Evolutionary conservation across 2,888 invertebrate genomes (phyloP).

Genomic region (Xestoiulus laeticollis): DNA sequence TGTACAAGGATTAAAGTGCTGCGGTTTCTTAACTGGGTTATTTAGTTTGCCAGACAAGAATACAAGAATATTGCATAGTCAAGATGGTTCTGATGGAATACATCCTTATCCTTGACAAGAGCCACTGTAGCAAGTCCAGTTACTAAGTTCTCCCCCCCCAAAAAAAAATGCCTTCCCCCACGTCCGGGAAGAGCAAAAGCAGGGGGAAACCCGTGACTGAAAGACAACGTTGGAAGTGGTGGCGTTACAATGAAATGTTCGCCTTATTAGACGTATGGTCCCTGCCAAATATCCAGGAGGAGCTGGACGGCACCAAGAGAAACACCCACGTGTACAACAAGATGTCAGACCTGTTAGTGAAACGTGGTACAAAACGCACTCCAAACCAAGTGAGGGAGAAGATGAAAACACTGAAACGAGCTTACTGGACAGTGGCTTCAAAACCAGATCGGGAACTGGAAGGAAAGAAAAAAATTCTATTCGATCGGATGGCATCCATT

Average conservation of each 20-base stretch:
- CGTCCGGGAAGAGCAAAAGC: neutral
- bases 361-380: conserved; percentile 44
- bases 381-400: conserved; percentile 47
- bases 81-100: too few species aligned
- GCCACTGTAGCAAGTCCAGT: neutral
- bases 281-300: conserved; percentile 33
- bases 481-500: conserved; percentile 35
- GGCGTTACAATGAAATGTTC: conserved; percentile 50
- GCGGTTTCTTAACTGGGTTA: too few species aligned
- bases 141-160: neutral
- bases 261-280: conserved; percentile 47
- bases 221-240: conserved; percentile 49
- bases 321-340: conserved; percentile 47
- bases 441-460: conserved; percentile 15
- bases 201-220: neutral
- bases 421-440: conserved; percentile 32
- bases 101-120: too few species aligned
- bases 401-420: conserved; percentile 46
- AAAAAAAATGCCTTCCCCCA: neutral
- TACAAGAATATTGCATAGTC: too few species aligned
- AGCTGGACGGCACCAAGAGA: conserved; percentile 47
- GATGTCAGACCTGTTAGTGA: conserved; percentile 44
- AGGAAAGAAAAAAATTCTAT: conserved; percentile 31
- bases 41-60: too few species aligned
- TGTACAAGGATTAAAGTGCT: neutral